phyloP scores from a whole-genome alignment of 2,797 vertebrate species.

The Nasua narica region DNA sequence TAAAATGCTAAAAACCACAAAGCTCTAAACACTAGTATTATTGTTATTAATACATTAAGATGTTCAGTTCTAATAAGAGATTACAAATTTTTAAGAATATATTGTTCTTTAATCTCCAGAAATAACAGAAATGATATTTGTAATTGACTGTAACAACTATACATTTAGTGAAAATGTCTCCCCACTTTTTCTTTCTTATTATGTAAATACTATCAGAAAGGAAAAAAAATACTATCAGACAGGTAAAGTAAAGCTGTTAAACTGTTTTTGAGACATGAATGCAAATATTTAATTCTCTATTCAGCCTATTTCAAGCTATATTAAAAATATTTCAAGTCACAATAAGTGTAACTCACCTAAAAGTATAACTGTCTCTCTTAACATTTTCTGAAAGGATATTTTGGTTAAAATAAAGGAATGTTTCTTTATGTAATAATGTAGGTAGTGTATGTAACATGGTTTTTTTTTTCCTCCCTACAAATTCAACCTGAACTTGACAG shows the following conservation, averaged over 20 bases:
- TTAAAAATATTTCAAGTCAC: not conserved
- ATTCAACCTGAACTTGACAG: constrained; percentile 63
- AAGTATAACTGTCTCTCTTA: not conserved
- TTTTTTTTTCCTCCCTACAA: constrained; percentile 16
- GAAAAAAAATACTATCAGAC: not conserved
- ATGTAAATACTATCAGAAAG: not conserved
- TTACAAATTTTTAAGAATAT: not conserved
- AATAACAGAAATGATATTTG: not conserved
- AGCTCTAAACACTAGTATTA: not conserved
- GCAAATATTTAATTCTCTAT: not conserved
- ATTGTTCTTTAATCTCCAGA: not conserved
- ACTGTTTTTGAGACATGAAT: not conserved
- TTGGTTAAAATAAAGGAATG: constrained; percentile 14
- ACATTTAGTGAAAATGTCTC: not conserved
- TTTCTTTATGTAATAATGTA: constrained; percentile 31
- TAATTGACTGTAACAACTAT: not conserved
- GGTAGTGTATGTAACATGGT: not conserved
- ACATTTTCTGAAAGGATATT: not conserved
- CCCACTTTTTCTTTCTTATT: not conserved
- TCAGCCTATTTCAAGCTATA: not conserved
- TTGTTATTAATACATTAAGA: not conserved
- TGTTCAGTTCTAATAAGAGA: not conserved
- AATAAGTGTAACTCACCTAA: not conserved
- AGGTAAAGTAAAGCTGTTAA: not conserved
- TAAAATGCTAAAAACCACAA: not conserved